These are phyloP conservation scores for Ctena decussata DNA, from an alignment of 2,888 invertebrate genomes.

Conservation along the genomic window DNA sequence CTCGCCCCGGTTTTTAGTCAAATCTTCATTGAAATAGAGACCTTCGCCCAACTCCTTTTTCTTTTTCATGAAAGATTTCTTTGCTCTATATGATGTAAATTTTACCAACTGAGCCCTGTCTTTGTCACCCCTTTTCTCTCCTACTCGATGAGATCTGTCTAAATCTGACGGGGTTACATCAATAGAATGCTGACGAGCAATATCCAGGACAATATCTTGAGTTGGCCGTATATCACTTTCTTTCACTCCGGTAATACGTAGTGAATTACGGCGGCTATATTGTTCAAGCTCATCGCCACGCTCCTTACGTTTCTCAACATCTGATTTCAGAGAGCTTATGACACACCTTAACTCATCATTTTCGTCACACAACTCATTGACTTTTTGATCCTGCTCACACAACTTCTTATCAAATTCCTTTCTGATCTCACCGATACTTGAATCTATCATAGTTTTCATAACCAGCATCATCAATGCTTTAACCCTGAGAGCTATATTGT, in stretches of 20 bases:
- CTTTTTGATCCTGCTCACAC: neutral
- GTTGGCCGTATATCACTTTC: too few species aligned
- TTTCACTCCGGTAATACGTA: too few species aligned
- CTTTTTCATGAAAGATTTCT: neutral
- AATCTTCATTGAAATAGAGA: neutral
- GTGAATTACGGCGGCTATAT: too few species aligned
- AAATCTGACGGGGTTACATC: too few species aligned
- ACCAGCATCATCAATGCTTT: neutral
- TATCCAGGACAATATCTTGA: too few species aligned
- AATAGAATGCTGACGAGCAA: too few species aligned
- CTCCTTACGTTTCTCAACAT: neutral
- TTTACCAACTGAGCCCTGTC: too few species aligned
- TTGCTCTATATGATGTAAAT: too few species aligned
- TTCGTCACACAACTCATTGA: neutral
- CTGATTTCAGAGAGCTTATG: neutral
- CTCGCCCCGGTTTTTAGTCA: neutral
- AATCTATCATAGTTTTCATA: neutral
- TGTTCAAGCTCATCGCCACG: neutral
- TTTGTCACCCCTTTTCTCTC: too few species aligned
- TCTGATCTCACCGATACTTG: neutral
- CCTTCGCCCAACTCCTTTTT: neutral
- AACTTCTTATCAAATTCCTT: neutral
- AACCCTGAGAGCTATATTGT: neutral
- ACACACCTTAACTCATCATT: neutral
- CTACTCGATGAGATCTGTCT: too few species aligned